Conservation (phyloP, 1,140 invertebrate species). For the Bilobella aurantiaca region DNA sequence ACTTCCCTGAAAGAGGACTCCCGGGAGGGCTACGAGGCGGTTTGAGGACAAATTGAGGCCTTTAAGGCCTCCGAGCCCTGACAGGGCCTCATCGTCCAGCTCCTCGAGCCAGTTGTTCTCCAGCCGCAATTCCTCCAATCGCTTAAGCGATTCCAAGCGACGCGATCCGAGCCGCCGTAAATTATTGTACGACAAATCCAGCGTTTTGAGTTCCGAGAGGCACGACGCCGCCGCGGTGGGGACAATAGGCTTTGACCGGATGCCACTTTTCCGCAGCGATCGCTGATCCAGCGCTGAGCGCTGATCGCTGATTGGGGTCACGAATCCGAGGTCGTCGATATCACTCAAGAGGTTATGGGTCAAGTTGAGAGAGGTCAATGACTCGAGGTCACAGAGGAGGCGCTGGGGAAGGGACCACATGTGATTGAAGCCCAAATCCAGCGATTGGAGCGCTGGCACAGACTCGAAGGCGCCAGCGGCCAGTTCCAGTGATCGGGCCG, state of each 20-base stretch:
- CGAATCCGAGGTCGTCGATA: slow-evolving; percentile 58
- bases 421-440: slow-evolving; percentile 69
- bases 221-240: too few relatives aligned
- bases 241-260: too few relatives aligned
- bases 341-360: slow-evolving; percentile 68
- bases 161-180: too few relatives aligned
- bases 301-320: slow-evolving; percentile 42
- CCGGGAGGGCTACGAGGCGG: slow-evolving; percentile 58
- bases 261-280: too few relatives aligned
- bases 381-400: slow-evolving; percentile 61
- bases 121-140: too few relatives aligned
- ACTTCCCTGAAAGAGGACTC: slow-evolving; percentile 54
- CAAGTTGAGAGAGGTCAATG: slow-evolving; percentile 58
- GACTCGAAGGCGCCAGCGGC: slow-evolving; percentile 56
- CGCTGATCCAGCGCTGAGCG: too few relatives aligned
- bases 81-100: slow-evolving; percentile 58
- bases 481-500: slow-evolving; percentile 63
- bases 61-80: slow-evolving; percentile 53
- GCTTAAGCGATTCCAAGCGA: too few relatives aligned
- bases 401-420: slow-evolving; percentile 63
- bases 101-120: too few relatives aligned
- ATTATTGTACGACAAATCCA: too few relatives aligned
- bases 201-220: too few relatives aligned
- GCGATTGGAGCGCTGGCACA: slow-evolving; percentile 52
- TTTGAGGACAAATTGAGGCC: slow-evolving; percentile 67